Base-by-base conservation (phyloP, 30 jellyfish, hydroid and myxozoan species). In the Hydractinia echinata region DNA sequence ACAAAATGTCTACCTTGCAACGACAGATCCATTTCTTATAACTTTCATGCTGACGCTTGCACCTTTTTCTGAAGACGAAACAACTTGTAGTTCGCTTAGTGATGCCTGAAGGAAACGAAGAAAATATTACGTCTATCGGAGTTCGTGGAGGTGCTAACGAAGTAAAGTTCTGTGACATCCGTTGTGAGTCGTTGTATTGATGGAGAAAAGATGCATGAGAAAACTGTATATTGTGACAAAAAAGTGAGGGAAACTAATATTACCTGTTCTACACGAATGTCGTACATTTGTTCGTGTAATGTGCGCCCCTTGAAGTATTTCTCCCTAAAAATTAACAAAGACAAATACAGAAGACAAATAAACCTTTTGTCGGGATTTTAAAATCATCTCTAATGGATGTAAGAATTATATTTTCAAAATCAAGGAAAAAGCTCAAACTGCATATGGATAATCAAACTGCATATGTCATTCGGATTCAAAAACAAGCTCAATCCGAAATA, bases 41-140 rank as follows among this genome's bases (percentile, higher is more conserved):
- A 86, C 95, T n/a, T 88, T 66, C 96, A 92, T 92, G 77, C 96
- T 92, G 58, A 87, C 95, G 9, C 90, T 92, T 48, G 92, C 98
- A 14, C 98, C 98, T 81, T 82, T 86, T 68, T 92, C 98, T 60
- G 87, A 62, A 7, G 98, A 86, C 1, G 98, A 92, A 15, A 86
- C 88, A n/a, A 92, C 82, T 55, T 88, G 83, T 30, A 92, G 89
- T 79, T 92, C 98, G 68, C 88, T 76, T 55, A 92, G 84, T n/a
- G 95, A 19, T 7, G 96, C 98, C 98, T 92, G 20, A 18, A 79
- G 67, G 11, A 55, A 15, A 30, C 44, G 44, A 30, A 30, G 44
- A 30, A 30, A 30, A 30, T 2, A 30, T 30, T 30, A 30, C 44
- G 44, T 30, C 44, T 30, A 1, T 30, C 44, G 44, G 2, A 30